Conservation (phyloP, 64 coral and sea anemone species). For the Pocillopora verrucosa region DNA sequence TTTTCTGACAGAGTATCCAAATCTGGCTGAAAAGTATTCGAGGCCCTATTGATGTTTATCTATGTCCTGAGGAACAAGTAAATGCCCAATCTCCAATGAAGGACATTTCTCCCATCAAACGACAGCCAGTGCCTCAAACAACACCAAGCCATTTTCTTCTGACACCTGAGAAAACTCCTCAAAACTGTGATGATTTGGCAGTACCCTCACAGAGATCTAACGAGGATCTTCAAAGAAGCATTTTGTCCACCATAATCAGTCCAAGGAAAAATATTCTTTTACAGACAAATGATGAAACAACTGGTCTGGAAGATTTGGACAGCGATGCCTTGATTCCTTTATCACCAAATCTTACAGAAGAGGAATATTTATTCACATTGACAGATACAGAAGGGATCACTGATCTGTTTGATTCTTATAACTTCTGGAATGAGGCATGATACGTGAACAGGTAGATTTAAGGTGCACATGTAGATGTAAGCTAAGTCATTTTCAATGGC, state of each 20-base stretch:
- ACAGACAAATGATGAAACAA: constrained; percentile 34
- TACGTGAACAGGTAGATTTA: neutral
- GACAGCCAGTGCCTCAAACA: constrained; percentile 5
- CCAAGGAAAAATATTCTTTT: constrained; percentile 47
- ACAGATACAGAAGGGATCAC: constrained; percentile 87
- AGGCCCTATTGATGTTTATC: constrained; percentile 91
- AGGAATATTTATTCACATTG: constrained; percentile 84
- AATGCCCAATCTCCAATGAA: constrained; percentile 79
- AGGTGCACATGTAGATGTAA: neutral
- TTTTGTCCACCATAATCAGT: neutral
- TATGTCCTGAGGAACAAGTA: constrained; percentile 89
- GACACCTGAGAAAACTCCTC: constrained; percentile 22
- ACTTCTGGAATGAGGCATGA: constrained; percentile 30
- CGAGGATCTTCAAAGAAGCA: neutral
- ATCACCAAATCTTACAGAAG: constrained; percentile 73
- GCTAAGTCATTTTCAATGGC: too few relatives aligned
- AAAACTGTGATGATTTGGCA: neutral
- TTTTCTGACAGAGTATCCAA: constrained; percentile 78
- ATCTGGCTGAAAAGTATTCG: constrained; percentile 90
- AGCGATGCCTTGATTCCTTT: constrained; percentile 69
- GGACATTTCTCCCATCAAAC: constrained; percentile 82
- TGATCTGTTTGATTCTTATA: constrained; percentile 86
- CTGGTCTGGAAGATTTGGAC: constrained; percentile 68
- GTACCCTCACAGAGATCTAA: neutral
- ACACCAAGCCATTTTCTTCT: neutral